Percentiles rank a stretch among this genome's conserved stretches.
phyloP scores from a whole-genome alignment of 2,888 invertebrate species.

The Spialia ferax region DNA sequence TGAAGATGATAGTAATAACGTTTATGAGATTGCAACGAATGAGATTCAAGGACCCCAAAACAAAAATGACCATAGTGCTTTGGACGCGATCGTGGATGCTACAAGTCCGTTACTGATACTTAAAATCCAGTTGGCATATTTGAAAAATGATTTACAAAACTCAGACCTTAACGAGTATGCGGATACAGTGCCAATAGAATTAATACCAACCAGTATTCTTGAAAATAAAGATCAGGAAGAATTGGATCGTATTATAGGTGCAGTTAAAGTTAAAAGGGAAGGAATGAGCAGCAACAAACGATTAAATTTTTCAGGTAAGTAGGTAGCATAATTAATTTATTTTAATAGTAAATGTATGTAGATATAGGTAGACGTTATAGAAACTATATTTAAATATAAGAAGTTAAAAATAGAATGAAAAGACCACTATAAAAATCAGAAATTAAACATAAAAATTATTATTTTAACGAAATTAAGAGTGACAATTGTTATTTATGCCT shows the following conservation, averaged over 20 bases:
- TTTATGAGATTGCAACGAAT: conserved; percentile 45
- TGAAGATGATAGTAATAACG: too few species aligned
- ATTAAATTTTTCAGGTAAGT: conserved; percentile 46
- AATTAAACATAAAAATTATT: too few species aligned
- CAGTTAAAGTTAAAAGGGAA: conserved; percentile 65
- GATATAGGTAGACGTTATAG: too few species aligned
- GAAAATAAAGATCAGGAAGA: conserved; percentile 48
- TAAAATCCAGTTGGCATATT: conserved; percentile 70
- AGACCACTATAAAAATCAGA: too few species aligned
- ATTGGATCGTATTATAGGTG: conserved; percentile 44
- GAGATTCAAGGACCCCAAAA: conserved; percentile 52
- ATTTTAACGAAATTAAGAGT: too few species aligned
- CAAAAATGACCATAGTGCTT: conserved; percentile 54
- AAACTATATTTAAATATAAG: too few species aligned
- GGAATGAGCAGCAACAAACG: conserved; percentile 52
- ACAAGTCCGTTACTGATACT: conserved; percentile 70
- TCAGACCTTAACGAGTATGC: conserved; percentile 50
- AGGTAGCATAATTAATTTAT: background rate
- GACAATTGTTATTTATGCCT: too few species aligned
- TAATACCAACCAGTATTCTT: conserved; percentile 17
- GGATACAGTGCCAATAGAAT: conserved; percentile 41
- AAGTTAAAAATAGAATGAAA: too few species aligned
- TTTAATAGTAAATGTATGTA: too few species aligned
- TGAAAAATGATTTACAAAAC: conserved; percentile 57
- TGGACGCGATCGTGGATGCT: conserved; percentile 57